Base-by-base conservation (phyloP, 2,888 invertebrate genomes). In the Lycocerus yunnanus region DNA sequence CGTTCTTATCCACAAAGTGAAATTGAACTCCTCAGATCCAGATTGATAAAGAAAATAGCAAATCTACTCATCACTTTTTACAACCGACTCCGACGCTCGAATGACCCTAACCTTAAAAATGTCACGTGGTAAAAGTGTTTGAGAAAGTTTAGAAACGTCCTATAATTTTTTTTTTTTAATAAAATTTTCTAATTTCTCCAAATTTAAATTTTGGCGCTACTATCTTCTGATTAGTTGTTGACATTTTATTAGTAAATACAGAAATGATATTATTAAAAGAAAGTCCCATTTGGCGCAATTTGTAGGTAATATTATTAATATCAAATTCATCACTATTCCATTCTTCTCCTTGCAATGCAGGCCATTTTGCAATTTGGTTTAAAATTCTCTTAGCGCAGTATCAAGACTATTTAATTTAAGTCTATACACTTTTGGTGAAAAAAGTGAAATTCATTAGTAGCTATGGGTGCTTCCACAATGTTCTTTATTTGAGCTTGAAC, bases 301-400 rank as follows among this genome's bases (percentile, higher is more conserved):
- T 83, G 68, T 82, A 79, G 13, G 84, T 80, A 20, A 84, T 81
- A 15, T 80, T 80, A 70, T 80, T 82, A 85, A 86, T 86, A 77
- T 85, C 82, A 79, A 85, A 87, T 21, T 79, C 87, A 73, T 79
- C 78, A 59, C 84, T 82, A 65, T 86, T 83, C 89, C 89, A 89
- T 65, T 83, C 81, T 74, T 85, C 83, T 10, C 87, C 87, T 73
- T 87, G 87, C 13, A 89, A 81, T 11, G 88, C 87, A 9, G 91
- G 91, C 91, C 91, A 92, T 1, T 90, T 90, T 14, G 91, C 91
- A 43, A 91, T 86, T 77, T 87, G 84, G 58, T 84, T 82, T 65
- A 91, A 84, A 78, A 85, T 80, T 69, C 80, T 79, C 77, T 80
- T 83, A 43, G 85, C n/a, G n/a, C 81, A 72, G 85, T 79, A 70